A percentile compares a stretch with the other conserved stretches of the same genome.
These are phyloP conservation scores for Rhizomys pruinosus DNA, from an alignment of 2,113 vertebrate species.

Conservation along the genomic window DNA sequence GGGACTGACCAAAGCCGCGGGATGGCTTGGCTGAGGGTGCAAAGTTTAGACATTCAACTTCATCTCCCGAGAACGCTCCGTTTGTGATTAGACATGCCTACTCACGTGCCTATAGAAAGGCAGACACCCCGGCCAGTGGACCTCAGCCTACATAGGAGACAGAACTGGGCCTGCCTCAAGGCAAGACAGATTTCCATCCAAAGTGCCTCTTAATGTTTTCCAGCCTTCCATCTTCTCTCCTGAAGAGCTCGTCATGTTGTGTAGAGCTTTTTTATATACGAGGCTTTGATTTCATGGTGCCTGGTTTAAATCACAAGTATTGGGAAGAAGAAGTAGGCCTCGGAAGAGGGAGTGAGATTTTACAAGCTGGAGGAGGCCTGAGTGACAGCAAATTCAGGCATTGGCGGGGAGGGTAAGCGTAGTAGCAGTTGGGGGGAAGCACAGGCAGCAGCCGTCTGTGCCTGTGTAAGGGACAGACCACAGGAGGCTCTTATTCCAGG, in stretches of 20 bases:
- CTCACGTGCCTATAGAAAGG: fast-evolving
- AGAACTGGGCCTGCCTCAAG: fast-evolving
- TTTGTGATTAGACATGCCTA: no score
- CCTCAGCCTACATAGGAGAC: not conserved
- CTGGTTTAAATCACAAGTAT: not conserved
- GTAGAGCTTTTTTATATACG: fast-evolving
- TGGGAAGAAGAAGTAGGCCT: not conserved
- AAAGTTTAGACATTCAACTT: not conserved
- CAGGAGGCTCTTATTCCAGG: fast-evolving
- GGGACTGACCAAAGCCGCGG: not conserved
- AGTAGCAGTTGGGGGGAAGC: not conserved
- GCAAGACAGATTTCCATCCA: fast-evolving
- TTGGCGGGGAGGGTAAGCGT: not conserved
- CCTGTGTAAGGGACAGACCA: not conserved
- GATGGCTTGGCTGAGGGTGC: not conserved
- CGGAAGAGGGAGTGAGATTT: not conserved
- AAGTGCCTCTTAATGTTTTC: not conserved
- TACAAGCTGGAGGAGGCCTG: not conserved
- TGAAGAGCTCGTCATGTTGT: not conserved
- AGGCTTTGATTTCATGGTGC: not conserved
- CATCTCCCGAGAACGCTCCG: fast-evolving
- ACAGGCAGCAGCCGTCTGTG: not conserved
- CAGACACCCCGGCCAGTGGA: not conserved
- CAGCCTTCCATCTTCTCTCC: not conserved
- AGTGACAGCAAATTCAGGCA: not conserved